Percentiles rank a stretch among this genome's conserved stretches.
These are phyloP conservation scores for Charaxes varanes DNA, from an alignment of 1,140 invertebrate genomes.

Conservation along the genomic window DNA sequence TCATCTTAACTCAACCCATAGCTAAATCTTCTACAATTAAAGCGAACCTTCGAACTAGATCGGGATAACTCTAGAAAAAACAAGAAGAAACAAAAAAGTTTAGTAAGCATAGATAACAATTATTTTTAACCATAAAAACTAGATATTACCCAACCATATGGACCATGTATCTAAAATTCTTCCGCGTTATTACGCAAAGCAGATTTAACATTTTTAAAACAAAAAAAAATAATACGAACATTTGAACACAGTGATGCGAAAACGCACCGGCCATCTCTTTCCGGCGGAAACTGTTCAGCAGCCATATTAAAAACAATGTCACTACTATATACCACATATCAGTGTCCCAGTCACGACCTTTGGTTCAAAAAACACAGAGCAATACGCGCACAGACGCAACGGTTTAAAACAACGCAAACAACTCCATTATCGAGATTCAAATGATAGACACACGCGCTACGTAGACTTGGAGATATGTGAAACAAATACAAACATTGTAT, in stretches of 20 bases:
- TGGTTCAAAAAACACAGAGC: constrained; percentile 29
- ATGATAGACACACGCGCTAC: not conserved
- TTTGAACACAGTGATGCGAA: constrained; percentile 44
- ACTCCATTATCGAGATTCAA: not conserved
- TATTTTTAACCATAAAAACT: no score
- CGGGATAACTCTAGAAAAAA: no score
- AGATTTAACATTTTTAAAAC: no score
- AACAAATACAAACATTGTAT: constrained; percentile 38
- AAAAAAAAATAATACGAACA: constrained; percentile 41
- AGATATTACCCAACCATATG: no score
- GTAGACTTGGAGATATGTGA: constrained; percentile 9
- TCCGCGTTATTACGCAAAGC: no score
- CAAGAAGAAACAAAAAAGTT: no score
- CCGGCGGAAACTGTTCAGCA: constrained; percentile 48
- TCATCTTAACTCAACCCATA: no score
- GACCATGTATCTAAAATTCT: no score
- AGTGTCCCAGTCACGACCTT: constrained; percentile 26
- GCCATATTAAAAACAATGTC: constrained; percentile 55
- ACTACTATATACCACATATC: constrained; percentile 52
- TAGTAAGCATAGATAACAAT: no score
- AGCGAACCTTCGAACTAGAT: no score
- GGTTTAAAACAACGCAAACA: not conserved
- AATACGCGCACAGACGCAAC: constrained; percentile 7
- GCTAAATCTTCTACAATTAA: no score
- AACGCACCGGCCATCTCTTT: constrained; percentile 36